A percentile compares a stretch with the other conserved stretches of the same genome.
Conservation (phyloP, 2,888 invertebrate species). For the Barypeithes pellucidus region DNA sequence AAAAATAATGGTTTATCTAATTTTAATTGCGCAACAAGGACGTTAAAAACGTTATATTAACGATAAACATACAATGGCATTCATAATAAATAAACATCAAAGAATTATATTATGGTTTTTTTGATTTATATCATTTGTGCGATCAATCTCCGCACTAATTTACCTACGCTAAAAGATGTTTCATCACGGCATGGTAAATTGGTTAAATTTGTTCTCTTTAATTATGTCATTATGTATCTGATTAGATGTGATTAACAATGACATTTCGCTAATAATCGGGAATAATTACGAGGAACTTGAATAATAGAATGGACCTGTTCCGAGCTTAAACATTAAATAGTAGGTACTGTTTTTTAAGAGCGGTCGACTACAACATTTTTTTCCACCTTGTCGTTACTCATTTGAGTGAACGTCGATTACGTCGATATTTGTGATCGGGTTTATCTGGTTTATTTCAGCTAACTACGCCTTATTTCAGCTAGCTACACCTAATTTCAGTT, state of each 20-base stretch:
- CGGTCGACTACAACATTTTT: too few relatives aligned
- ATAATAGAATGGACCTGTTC: constrained; percentile 7
- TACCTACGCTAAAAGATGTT: constrained; percentile 14
- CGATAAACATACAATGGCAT: constrained; percentile 16
- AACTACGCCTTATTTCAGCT: too few relatives aligned
- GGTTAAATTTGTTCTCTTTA: constrained; percentile 19
- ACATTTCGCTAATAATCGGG: constrained; percentile 9
- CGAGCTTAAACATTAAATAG: neutral
- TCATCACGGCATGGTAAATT: constrained; percentile 11
- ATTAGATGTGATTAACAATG: constrained; percentile 13
- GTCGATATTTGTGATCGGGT: too few relatives aligned
- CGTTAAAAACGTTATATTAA: constrained; percentile 7
- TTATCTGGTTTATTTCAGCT: too few relatives aligned
- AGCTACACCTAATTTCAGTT: too few relatives aligned
- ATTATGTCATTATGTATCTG: constrained; percentile 22
- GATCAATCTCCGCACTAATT: constrained; percentile 17
- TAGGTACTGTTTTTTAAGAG: too few relatives aligned
- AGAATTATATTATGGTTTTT: constrained; percentile 21
- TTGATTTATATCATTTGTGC: constrained; percentile 22
- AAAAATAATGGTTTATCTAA: constrained; percentile 18
- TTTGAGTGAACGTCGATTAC: too few relatives aligned
- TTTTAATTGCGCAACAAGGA: constrained; percentile 5
- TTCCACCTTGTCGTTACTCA: too few relatives aligned
- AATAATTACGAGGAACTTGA: constrained; percentile 13
- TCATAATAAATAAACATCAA: constrained; percentile 18